Evolutionary conservation across 2,797 vertebrate species (phyloP).

Genomic region (Percopsis omiscomaycus): DNA sequence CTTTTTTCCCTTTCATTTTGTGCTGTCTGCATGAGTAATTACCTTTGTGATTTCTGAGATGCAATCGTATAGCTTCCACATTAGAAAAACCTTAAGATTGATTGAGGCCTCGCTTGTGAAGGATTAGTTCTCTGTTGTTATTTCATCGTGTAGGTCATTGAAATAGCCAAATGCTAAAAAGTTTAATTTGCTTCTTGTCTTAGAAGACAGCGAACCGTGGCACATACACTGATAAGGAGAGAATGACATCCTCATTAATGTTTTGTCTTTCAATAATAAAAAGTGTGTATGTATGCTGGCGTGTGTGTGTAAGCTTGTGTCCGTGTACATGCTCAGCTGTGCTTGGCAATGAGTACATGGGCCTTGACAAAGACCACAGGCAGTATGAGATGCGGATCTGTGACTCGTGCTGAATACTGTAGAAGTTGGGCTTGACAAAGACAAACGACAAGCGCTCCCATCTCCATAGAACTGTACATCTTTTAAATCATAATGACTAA

Average conservation of each 20-base stretch:
- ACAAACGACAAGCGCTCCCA: slow-evolving; percentile 60
- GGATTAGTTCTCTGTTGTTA: slow-evolving; percentile 84
- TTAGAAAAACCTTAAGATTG: slow-evolving; percentile 87
- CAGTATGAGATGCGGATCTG: slow-evolving; percentile 22
- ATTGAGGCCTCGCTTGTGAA: slow-evolving; percentile 85
- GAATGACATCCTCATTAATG: slow-evolving; percentile 25
- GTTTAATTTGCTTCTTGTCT: slow-evolving; percentile 78
- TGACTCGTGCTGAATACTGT: slow-evolving; percentile 42
- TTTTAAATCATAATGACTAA: slow-evolving; percentile 75
- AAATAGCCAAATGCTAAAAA: slow-evolving; percentile 80
- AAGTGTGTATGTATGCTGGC: slow-evolving; percentile 4
- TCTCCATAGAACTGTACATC: slow-evolving; percentile 73
- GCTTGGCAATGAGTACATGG: background rate
- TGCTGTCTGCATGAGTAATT: slow-evolving; percentile 97
- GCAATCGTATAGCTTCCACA: slow-evolving; percentile 86
- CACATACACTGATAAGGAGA: slow-evolving; percentile 47
- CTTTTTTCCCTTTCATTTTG: slow-evolving; percentile 83
- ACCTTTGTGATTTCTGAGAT: slow-evolving; percentile 93
- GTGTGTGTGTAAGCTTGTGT: slow-evolving; percentile 6
- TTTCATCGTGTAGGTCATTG: slow-evolving; percentile 85
- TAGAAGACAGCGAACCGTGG: slow-evolving; percentile 70
- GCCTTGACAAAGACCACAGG: slow-evolving; percentile 25
- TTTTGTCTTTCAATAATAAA: slow-evolving; percentile 17
- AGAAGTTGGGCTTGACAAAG: slow-evolving; percentile 62
- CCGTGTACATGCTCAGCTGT: background rate